phyloP scores from a whole-genome alignment of 37 sponge, comb jelly and placozoan species.

The Cladorhizidae sp. region DNA sequence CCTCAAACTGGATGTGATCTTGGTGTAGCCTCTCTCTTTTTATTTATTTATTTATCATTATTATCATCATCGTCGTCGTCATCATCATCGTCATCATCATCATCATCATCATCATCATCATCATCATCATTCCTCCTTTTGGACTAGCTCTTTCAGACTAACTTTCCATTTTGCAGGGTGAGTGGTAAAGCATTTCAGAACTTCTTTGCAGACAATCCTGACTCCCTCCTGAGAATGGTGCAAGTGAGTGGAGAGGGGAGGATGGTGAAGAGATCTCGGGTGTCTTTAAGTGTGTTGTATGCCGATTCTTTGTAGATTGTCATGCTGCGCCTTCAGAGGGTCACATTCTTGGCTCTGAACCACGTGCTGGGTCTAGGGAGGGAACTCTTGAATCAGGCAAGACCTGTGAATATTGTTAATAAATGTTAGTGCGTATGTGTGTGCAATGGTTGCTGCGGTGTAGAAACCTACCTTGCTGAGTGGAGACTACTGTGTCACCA shows the following conservation, averaged over 20 bases:
- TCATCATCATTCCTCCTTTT: too few species aligned
- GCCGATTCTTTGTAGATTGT: slow-evolving; percentile 77
- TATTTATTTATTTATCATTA: too few species aligned
- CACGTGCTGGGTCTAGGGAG: slow-evolving; percentile 84
- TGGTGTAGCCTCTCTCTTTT: too few species aligned
- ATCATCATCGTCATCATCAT: too few species aligned
- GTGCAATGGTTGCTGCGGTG: too few species aligned
- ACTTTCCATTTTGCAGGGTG: slow-evolving; percentile 56
- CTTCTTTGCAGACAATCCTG: slow-evolving; percentile 86
- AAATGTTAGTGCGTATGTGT: neutral
- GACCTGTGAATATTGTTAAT: neutral
- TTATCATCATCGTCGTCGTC: too few species aligned
- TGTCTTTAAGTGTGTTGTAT: too few species aligned
- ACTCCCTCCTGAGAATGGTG: slow-evolving; percentile 88
- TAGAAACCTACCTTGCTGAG: neutral
- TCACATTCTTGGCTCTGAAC: slow-evolving; percentile 88
- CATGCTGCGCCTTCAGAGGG: slow-evolving; percentile 87
- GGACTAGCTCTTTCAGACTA: too few species aligned
- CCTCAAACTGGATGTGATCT: too few species aligned
- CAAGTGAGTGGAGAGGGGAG: slow-evolving; percentile 38
- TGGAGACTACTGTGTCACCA: neutral
- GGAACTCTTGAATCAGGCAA: slow-evolving; percentile 77
- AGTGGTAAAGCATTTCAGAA: slow-evolving; percentile 72
- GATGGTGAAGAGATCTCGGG: too few species aligned
- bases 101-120: too few species aligned